Evolutionary conservation across 2,888 invertebrate genomes (phyloP).

Genomic region (Rhamphomyia laevipes): DNA sequence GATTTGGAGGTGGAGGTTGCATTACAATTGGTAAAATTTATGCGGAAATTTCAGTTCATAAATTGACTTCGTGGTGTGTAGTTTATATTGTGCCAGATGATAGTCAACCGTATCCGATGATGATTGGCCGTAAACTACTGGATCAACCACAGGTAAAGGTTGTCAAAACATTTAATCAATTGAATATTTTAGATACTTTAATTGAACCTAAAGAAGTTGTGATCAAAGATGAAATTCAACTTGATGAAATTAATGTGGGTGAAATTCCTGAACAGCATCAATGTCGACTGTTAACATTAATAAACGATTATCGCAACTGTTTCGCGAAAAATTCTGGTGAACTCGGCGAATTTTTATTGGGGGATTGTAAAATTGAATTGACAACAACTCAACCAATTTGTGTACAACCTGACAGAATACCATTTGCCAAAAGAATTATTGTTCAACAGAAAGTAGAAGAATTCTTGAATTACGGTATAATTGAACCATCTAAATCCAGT

Average conservation of each 20-base stretch:
- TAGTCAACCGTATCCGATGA: slow-evolving; percentile 3
- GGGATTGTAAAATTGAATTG: slow-evolving; percentile 1
- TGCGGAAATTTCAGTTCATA: no score
- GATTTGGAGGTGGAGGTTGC: no score
- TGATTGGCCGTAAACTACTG: slow-evolving; percentile 3
- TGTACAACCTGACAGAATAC: slow-evolving; percentile 4
- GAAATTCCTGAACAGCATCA: background rate
- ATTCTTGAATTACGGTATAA: slow-evolving; percentile 23
- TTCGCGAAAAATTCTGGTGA: background rate
- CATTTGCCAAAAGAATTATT: slow-evolving; percentile 3
- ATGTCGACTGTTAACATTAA: background rate
- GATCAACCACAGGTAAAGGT: slow-evolving; percentile 6
- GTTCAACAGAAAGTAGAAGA: background rate
- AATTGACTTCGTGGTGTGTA: no score
- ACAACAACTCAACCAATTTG: slow-evolving; percentile 1
- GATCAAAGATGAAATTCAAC: no score
- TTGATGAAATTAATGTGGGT: background rate
- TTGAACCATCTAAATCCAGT: slow-evolving; percentile 18
- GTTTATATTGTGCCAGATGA: background rate
- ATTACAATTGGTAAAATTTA: no score
- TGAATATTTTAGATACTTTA: background rate
- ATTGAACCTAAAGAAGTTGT: no score
- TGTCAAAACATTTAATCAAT: slow-evolving; percentile 1
- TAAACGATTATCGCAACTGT: background rate
- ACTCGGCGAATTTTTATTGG: background rate